Evolutionary conservation across 2,888 invertebrate species (phyloP).

Genomic region (Amiota minor): DNA sequence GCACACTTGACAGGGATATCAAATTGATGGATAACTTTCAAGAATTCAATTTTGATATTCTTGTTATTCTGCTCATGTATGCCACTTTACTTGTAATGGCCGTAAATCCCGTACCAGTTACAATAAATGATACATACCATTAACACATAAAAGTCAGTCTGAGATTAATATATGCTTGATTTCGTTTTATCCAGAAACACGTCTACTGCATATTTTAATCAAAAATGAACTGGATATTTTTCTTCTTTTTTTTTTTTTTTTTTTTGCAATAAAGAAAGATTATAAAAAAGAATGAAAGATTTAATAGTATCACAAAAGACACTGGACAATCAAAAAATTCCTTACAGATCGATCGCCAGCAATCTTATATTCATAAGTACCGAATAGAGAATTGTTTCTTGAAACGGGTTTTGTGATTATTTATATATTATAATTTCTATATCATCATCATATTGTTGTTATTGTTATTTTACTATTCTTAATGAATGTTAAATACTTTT

Average conservation of each 20-base stretch:
- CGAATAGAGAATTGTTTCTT: conserved; percentile 34
- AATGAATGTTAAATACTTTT: conserved; percentile 66
- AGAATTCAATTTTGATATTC: too few species aligned
- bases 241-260: conserved; percentile 40
- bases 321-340: too few species aligned
- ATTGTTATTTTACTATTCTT: conserved; percentile 58
- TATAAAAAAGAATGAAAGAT: too few species aligned
- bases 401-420: conserved; percentile 51
- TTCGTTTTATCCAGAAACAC: conserved; percentile 35
- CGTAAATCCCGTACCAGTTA: conserved; percentile 14
- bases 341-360: too few species aligned
- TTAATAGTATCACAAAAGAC: too few species aligned
- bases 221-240: conserved; percentile 42
- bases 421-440: neutral
- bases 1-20: too few species aligned
- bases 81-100: neutral
- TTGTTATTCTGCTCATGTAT: neutral
- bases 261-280: conserved; percentile 16
- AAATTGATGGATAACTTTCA: too few species aligned
- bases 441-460: too few species aligned
- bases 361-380: too few species aligned
- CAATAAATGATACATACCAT: neutral
- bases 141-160: conserved; percentile 22
- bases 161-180: conserved; percentile 22
- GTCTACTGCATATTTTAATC: conserved; percentile 51